Evolutionary conservation across 1,140 invertebrate genomes (phyloP), one percentile per base, ranked within the genome.

Genomic region (Drosophila quadrilineata): DNA sequence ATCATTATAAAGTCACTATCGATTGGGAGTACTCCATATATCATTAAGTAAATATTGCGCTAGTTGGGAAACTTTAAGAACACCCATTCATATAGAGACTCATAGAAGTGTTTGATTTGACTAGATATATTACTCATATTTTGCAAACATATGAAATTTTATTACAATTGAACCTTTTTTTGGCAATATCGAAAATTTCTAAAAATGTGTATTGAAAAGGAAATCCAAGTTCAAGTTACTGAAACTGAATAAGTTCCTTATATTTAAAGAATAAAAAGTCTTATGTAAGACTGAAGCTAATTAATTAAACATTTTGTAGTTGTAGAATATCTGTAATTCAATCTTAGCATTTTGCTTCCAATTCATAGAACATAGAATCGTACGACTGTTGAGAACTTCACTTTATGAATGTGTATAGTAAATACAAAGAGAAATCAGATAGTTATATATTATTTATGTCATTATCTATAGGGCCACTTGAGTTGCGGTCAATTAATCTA

Each of bases 401-500:
- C 4, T 38, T 17, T 12, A 28, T 41, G 28, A 43, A 43, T 54
- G 24, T n/a, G n/a, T n/a, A n/a, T n/a, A n/a, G n/a, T 31, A 41
- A 41, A 31, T 48, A 19, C n/a, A 33, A 29, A 12, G 14, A 17
- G 3, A 6, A 8, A 31, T 19, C 26, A 22, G 1, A 0, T 2
- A 29, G 26, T 31, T 17, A 2, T 40, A 35, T 9, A 8, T 22
- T 29, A 19, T 21, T 41, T 6, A 22, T 10, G 19, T 12, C 3
- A 17, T 60, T 54, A 71, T 71, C 67, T 12, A 1, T 6, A 1
- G 6, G 2, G 3, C 4, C 21, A 56, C 49, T 70, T 36, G 26
- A 52, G n/a, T 12, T 28, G 36, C 6, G 16, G 6, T 29, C 26
- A 76, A 76, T 66, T 62, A 53, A 71, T 76, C 60, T 67, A 24